Evolutionary conservation across 1,140 invertebrate genomes (phyloP).

Genomic region (Drosophila tsacasi): DNA sequence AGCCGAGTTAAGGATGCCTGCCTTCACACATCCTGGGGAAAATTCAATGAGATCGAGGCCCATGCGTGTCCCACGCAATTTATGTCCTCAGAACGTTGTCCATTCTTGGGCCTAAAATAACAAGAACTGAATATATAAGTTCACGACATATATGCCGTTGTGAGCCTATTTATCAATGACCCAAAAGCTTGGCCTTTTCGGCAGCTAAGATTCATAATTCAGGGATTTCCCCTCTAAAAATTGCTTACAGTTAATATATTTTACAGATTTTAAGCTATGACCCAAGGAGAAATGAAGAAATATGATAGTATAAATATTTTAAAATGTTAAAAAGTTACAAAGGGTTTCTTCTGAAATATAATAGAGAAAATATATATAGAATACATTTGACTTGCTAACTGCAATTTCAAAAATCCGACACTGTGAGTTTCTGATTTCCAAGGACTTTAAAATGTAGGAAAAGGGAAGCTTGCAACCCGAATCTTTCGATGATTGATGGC

Average conservation of each 20-base stretch:
- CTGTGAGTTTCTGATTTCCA: not conserved
- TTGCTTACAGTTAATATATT: slow-evolving; percentile 8
- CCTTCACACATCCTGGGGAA: slow-evolving; percentile 1
- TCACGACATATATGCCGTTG: not conserved
- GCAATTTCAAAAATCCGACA: not conserved
- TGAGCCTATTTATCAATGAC: not conserved
- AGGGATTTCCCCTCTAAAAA: not conserved
- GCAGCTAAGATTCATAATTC: slow-evolving; percentile 5
- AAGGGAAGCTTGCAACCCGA: slow-evolving; percentile 20
- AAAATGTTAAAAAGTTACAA: not conserved
- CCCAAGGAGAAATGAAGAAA: not conserved
- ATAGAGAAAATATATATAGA: not conserved
- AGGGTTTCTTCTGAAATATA: not conserved
- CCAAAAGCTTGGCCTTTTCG: not conserved
- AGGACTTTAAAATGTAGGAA: too few species aligned
- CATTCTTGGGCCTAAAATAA: slow-evolving; percentile 16
- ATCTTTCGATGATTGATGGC: slow-evolving; percentile 63
- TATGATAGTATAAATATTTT: slow-evolving; percentile 5
- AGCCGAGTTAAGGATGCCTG: slow-evolving; percentile 22
- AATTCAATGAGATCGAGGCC: slow-evolving; percentile 26
- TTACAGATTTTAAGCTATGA: not conserved
- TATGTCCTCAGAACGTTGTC: slow-evolving; percentile 4
- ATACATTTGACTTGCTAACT: not conserved
- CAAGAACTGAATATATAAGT: slow-evolving; percentile 23
- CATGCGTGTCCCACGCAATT: slow-evolving; percentile 28